Conservation (phyloP, 2,113 vertebrate species). For the Chaetodon auriga region DNA sequence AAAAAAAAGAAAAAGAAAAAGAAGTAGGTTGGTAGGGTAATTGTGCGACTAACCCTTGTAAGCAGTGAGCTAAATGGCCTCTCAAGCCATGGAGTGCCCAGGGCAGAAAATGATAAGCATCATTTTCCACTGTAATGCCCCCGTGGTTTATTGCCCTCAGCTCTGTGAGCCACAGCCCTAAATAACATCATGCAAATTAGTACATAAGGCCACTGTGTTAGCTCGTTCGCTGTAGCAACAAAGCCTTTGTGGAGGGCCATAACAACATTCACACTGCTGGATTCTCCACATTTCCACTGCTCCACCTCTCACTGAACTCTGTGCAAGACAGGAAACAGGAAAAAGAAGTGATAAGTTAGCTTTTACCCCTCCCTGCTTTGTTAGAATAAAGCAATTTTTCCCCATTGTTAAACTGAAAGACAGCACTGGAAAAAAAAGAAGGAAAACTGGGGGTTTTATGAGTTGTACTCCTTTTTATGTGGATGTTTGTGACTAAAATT, state of each 20-base stretch:
- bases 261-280: slow-evolving; percentile 8
- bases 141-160: slow-evolving; percentile 51
- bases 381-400: background rate
- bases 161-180: slow-evolving; percentile 31
- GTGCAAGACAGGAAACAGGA: slow-evolving; percentile 46
- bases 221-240: slow-evolving; percentile 29
- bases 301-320: slow-evolving; percentile 33
- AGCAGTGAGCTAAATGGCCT: slow-evolving; percentile 29
- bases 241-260: slow-evolving; percentile 37
- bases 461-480: background rate
- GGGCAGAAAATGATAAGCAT: slow-evolving; percentile 66
- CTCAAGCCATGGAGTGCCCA: slow-evolving; percentile 2
- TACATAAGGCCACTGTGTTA: slow-evolving; percentile 34
- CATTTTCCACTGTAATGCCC: slow-evolving; percentile 68
- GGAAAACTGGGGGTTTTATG: background rate
- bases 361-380: background rate
- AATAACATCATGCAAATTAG: slow-evolving; percentile 61
- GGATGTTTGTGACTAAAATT: background rate
- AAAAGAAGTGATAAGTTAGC: background rate
- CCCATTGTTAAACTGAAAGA: background rate
- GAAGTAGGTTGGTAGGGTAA: background rate
- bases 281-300: slow-evolving; percentile 43
- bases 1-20: background rate
- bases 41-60: background rate
- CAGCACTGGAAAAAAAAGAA: background rate